phyloP scores from a whole-genome alignment of 2,113 vertebrate genomes.

The Globicephala melas region DNA sequence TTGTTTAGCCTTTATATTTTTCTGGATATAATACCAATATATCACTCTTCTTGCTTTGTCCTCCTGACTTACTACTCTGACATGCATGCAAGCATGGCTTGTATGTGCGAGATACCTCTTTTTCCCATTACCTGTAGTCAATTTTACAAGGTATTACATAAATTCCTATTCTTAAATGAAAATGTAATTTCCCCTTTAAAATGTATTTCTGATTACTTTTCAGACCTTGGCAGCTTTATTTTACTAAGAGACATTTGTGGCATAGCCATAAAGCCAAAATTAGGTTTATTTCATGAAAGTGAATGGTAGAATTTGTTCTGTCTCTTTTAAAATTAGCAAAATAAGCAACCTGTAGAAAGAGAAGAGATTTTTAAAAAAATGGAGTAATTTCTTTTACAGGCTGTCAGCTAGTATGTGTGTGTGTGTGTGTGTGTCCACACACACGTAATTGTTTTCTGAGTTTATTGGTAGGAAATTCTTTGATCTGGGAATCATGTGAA shows the following conservation, averaged over 20 bases:
- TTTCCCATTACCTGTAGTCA: slow-evolving; percentile 43
- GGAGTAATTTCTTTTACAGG: slow-evolving; percentile 6
- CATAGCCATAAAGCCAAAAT: slow-evolving; percentile 60
- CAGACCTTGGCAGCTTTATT: slow-evolving; percentile 70
- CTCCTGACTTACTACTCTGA: slow-evolving; percentile 37
- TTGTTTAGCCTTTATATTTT: slow-evolving; percentile 72
- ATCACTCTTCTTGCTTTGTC: slow-evolving; percentile 66
- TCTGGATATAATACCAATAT: slow-evolving; percentile 37
- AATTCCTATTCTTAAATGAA: slow-evolving; percentile 77
- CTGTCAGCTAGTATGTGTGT: not conserved
- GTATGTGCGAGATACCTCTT: slow-evolving; percentile 55
- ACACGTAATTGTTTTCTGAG: not conserved
- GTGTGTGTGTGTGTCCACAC: not conserved
- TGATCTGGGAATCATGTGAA: not conserved
- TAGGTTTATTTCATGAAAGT: slow-evolving; percentile 36
- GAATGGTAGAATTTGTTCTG: slow-evolving; percentile 53
- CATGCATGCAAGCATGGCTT: not conserved
- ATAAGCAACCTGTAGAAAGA: slow-evolving; percentile 29
- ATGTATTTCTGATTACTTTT: slow-evolving; percentile 69
- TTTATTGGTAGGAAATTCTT: slow-evolving; percentile 11
- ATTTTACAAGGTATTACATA: slow-evolving; percentile 72
- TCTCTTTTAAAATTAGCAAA: slow-evolving; percentile 46
- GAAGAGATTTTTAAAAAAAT: slow-evolving; percentile 19
- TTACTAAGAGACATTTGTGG: slow-evolving; percentile 51
- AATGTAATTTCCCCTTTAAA: slow-evolving; percentile 72